Base-by-base conservation (phyloP, 2,797 vertebrate genomes). In the Tokudaia tokunoshimensis region DNA sequence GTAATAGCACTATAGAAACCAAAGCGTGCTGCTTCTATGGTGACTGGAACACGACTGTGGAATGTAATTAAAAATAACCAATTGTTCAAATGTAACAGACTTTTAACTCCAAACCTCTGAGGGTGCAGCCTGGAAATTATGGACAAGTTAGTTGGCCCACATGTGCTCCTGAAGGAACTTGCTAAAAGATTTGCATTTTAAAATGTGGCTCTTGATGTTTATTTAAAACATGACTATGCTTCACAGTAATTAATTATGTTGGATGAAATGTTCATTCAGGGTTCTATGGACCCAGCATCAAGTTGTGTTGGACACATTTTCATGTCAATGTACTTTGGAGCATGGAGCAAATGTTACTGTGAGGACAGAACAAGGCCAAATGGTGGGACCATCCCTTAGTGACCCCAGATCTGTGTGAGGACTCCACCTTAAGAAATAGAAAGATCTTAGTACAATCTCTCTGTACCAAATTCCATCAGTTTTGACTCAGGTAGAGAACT, bases 401-500 rank as follows among this genome's bases (percentile, higher is more conserved):
- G 50, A 47, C 29, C 65, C 81, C 22, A 92, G 6, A 24, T 34
- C 44, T 91, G n/a, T 13, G 1, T 85, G 79, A 95, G 61, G 47
- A n/a, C 44, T 63, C 26, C 19, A 34, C 37, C 1, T 44, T 85
- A 72, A 26, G 37, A 52, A 74, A 63, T 7, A 91, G 61, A 63
- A 93, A 85, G 63, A 63, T 93, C 29, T 3, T 26, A 65, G 50
- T 29, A 70, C 9, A 55, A 44, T 34, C 63, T 47, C 11, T 41
- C 31, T 81, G 29, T 74, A 26, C 13, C 55, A 89, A 2, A 57
- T 78, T 63, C 52, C 70, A 44, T 82, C 52, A 41, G 19, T 29
- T 63, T 47, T 78, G 84, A 65, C 55, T 90, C 22, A 74, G 75
- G 80, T 96, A 93, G 80, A 86, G 91, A 31, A 74, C 13, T 6